phyloP scores from a whole-genome alignment of 2,113 vertebrate species.

The Physeter macrocephalus region DNA sequence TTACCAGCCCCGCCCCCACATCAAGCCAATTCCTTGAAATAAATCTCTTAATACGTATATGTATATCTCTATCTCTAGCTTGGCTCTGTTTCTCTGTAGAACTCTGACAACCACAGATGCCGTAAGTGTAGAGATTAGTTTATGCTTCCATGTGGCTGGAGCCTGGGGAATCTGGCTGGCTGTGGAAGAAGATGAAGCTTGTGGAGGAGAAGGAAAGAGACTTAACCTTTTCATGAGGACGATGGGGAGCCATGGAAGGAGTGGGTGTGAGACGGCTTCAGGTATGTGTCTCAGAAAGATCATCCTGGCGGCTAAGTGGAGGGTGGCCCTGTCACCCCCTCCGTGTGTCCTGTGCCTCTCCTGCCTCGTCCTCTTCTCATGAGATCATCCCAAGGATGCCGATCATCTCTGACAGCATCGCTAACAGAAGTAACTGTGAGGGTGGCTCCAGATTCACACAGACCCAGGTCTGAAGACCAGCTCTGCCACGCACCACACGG shows the following conservation, averaged over 20 bases:
- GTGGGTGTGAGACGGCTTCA: no score
- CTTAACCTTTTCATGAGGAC: not conserved
- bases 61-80: not conserved
- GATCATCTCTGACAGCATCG: not conserved
- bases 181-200: no score
- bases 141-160: not conserved
- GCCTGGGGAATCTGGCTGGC: not conserved
- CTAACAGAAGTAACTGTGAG: not conserved
- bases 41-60: not conserved
- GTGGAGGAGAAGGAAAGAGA: not conserved
- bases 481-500: not conserved
- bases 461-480: not conserved
- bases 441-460: not conserved
- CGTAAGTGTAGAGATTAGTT: fast-evolving
- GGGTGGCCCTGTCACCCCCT: fast-evolving
- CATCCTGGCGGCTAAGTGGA: not conserved
- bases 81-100: not conserved
- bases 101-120: not conserved
- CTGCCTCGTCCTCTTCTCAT: not conserved
- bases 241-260: not conserved
- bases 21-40: not conserved
- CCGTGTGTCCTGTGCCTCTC: not conserved
- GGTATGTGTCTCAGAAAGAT: not conserved
- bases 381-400: not conserved
- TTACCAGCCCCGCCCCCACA: no score